Percentiles rank a stretch among this genome's conserved stretches.
phyloP scores from a whole-genome alignment of 2,888 invertebrate genomes.

The Cryptocephalus moraei region DNA sequence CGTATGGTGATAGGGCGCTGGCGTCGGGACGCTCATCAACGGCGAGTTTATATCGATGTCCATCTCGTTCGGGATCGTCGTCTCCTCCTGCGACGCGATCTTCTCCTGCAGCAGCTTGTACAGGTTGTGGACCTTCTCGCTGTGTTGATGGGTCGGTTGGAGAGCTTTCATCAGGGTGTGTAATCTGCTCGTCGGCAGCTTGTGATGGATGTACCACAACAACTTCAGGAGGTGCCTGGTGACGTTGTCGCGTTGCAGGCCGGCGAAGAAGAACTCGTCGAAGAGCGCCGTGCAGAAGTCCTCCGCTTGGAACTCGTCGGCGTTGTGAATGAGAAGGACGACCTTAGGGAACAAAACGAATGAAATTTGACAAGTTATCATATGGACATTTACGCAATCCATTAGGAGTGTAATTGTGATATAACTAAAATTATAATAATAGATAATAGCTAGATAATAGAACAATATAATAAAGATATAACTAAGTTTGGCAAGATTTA shows the following conservation, averaged over 20 bases:
- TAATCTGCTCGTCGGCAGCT: slow-evolving; percentile 68
- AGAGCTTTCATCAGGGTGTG: slow-evolving; percentile 73
- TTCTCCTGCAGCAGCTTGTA: slow-evolving; percentile 72
- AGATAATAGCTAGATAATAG: no score
- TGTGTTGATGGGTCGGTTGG: slow-evolving; percentile 68
- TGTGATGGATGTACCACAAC: slow-evolving; percentile 82
- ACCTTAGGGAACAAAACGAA: slow-evolving; percentile 34
- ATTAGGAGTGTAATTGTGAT: no score
- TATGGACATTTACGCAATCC: no score
- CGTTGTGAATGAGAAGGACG: slow-evolving; percentile 73
- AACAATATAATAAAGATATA: no score
- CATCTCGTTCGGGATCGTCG: slow-evolving; percentile 46
- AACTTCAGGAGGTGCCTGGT: slow-evolving; percentile 83
- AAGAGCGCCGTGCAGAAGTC: slow-evolving; percentile 93
- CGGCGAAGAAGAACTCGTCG: slow-evolving; percentile 91
- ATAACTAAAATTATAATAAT: no score
- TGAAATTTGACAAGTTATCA: no score
- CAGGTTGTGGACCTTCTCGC: slow-evolving; percentile 71
- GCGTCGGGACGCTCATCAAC: slow-evolving; percentile 75
- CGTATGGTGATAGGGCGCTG: slow-evolving; percentile 55
- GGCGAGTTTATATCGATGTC: slow-evolving; percentile 72
- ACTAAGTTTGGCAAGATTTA: no score
- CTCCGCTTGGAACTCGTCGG: slow-evolving; percentile 87
- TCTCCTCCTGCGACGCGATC: slow-evolving; percentile 61
- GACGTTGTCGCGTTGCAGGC: slow-evolving; percentile 81